Base-by-base conservation (phyloP, 2,113 vertebrate species). In the Gallinago jamesoni region DNA sequence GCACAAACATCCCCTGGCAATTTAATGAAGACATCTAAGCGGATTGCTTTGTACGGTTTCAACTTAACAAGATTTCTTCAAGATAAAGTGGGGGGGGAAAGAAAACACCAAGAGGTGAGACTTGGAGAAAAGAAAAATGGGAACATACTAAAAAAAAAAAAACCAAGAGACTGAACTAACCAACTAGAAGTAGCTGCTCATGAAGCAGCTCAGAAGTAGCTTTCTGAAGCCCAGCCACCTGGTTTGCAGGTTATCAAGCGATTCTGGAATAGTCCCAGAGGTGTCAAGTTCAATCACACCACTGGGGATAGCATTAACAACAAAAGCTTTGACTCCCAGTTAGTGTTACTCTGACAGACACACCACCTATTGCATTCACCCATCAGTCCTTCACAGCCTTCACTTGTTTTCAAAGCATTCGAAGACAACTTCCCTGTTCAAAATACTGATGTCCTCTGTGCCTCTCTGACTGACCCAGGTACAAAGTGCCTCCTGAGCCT, bases 11-110 rank as follows among this genome's bases (percentile, higher is more conserved):
- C 92, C 74, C 77, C 69, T 56, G 50, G 81, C 70, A 89, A 67
- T 90, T 91, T 81, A 70, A 90, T 81, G 93, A 93, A 94, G 80
- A 88, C 89, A 94, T 83, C 72, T 72, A 83, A 89, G 88, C 48
- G 83, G 72, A 89, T 96, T 93, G 72, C 70, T 95, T 69, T 75
- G 91, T 66, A 64, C 50, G 67, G 84, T 96, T 96, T 96, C 93
- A 96, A 50, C 57, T 89, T 89, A 90, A 96, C 84, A 88, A 90
- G 97, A 96, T 91, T 83, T 62, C 70, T 84, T 94, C 73, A 77
- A 3, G 75, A 94, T 86, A 92, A 84, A 86, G 53, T 48, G 24
- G 9, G 4, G 2, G 5, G 25, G 15, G 24, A 41, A 64, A 37
- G 25, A 31, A 94, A 48, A 48, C 37, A 43, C 41, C 30, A 62